Conservation (phyloP, 2,888 invertebrate species). For the Morinoia aosen region DNA sequence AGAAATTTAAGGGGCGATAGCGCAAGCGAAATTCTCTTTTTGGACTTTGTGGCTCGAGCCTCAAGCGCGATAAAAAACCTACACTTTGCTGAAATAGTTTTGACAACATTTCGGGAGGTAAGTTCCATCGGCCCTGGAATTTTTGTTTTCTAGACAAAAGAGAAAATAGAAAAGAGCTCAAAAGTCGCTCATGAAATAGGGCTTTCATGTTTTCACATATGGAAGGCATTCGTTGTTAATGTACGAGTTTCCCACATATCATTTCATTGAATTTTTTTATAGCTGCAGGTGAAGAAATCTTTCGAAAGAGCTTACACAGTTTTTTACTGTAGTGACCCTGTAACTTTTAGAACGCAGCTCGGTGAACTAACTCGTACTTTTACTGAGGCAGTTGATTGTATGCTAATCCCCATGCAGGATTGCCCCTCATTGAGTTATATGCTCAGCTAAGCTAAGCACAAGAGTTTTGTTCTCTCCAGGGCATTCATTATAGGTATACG, state of each 20-base stretch:
- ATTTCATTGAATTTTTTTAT: background rate
- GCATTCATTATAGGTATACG: constrained; percentile 39
- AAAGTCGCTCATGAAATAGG: background rate
- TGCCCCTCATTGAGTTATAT: constrained; percentile 37
- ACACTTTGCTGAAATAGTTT: constrained; percentile 3
- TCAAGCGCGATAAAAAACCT: background rate
- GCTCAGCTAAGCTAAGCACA: background rate
- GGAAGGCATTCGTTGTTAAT: background rate
- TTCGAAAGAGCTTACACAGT: background rate
- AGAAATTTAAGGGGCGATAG: background rate
- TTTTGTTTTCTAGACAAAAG: background rate
- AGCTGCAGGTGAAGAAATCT: background rate
- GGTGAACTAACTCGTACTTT: background rate
- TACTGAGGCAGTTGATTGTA: constrained; percentile 22
- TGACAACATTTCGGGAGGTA: background rate
- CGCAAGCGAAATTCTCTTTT: background rate
- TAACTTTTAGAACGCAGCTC: background rate
- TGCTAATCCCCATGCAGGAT: constrained; percentile 21
- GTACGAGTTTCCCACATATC: background rate
- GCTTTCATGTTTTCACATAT: background rate
- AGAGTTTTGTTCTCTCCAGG: constrained; percentile 23
- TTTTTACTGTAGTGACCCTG: background rate
- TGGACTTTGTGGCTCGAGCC: background rate
- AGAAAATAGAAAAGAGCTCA: background rate
- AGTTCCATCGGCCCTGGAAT: background rate